Percentiles rank a stretch among this genome's conserved stretches.
These are phyloP conservation scores for Mesochorus sp. DNA, from an alignment of 2,888 invertebrate genomes.

Conservation along the genomic window DNA sequence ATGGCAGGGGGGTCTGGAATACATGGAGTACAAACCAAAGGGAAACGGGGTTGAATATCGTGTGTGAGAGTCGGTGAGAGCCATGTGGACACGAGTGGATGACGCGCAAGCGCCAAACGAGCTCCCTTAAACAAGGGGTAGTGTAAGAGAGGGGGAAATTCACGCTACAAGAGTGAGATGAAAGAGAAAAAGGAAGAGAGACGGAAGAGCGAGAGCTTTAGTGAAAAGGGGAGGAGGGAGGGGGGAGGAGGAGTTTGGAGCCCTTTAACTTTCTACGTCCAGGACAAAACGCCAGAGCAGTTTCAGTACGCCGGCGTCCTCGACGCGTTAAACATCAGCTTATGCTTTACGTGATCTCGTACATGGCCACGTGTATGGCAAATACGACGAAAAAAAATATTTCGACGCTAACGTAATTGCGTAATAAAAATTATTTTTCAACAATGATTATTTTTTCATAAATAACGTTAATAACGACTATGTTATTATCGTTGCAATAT, in stretches of 20 bases:
- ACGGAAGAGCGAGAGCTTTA: not conserved
- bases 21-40: not conserved
- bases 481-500: not conserved
- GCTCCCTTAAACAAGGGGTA: not conserved
- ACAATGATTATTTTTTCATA: not conserved
- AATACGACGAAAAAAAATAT: not conserved
- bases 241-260: constrained; percentile 43
- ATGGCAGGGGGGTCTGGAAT: too few relatives aligned
- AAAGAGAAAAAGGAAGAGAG: constrained; percentile 12
- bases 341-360: not conserved
- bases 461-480: not conserved
- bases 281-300: constrained; percentile 14
- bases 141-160: not conserved
- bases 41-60: constrained; percentile 16
- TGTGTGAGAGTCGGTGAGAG: too few relatives aligned
- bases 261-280: constrained; percentile 59
- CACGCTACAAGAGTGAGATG: not conserved
- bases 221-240: constrained; percentile 32
- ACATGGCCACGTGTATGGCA: constrained; percentile 32
- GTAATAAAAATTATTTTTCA: not conserved
- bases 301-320: constrained; percentile 67
- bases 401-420: not conserved
- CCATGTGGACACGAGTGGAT: constrained; percentile 29
- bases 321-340: constrained; percentile 64
- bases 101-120: constrained; percentile 27